phyloP scores from a whole-genome alignment of 2,113 vertebrate species.

The Scartelaos histophorus region DNA sequence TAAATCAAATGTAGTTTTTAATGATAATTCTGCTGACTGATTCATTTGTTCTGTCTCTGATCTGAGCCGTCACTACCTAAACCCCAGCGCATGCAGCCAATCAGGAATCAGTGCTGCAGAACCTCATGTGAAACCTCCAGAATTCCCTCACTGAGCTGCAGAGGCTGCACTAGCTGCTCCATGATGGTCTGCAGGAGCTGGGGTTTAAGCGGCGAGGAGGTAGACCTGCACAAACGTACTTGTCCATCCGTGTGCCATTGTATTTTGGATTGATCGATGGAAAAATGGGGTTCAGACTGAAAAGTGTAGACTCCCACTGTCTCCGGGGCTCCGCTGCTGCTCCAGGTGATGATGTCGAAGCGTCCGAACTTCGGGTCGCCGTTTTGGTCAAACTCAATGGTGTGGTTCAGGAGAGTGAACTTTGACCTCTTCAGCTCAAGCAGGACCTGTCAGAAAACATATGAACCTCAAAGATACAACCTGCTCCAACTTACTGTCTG shows the following conservation, averaged over 20 bases:
- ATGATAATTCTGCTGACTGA: too few relatives aligned
- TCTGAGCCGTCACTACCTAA: too few relatives aligned
- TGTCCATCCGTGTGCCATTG: constrained; percentile 69
- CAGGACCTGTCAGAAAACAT: constrained; percentile 42
- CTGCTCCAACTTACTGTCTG: too few relatives aligned
- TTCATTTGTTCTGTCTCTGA: too few relatives aligned
- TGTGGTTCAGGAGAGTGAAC: constrained; percentile 75
- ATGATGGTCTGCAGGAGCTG: too few relatives aligned
- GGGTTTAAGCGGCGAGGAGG: too few relatives aligned
- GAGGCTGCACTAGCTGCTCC: too few relatives aligned
- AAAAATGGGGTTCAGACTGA: constrained; percentile 53
- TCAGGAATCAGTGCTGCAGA: too few relatives aligned
- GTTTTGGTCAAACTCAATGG: constrained; percentile 73
- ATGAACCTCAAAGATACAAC: not conserved
- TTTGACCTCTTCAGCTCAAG: constrained; percentile 71
- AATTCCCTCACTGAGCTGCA: too few relatives aligned
- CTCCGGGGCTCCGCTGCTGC: constrained; percentile 54
- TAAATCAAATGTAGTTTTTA: too few relatives aligned
- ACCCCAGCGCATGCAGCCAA: too few relatives aligned
- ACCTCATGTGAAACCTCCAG: too few relatives aligned
- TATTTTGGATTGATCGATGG: constrained; percentile 66
- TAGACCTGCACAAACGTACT: constrained; percentile 36
- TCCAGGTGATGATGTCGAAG: constrained; percentile 80
- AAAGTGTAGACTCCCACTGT: constrained; percentile 72
- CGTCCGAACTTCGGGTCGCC: constrained; percentile 68